Conservation (phyloP, 2,797 vertebrate species). For the Rhabdomys pumilio region DNA sequence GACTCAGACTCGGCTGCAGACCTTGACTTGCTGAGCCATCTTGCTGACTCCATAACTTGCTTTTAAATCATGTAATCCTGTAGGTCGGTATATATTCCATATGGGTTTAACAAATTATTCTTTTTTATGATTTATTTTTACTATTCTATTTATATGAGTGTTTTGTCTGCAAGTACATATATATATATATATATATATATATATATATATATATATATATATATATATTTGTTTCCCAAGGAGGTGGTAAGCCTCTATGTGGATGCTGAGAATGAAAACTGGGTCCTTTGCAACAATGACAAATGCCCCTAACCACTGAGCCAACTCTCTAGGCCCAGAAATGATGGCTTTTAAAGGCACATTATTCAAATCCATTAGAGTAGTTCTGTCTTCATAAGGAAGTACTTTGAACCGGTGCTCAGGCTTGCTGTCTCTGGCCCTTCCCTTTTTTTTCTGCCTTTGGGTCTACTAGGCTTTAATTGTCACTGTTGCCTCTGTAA, state of each 20-base stretch:
- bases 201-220: background rate
- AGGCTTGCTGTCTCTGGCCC: background rate
- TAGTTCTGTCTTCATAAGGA: background rate
- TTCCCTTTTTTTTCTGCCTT: background rate
- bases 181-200: background rate
- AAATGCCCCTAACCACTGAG: background rate
- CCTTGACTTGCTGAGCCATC: background rate
- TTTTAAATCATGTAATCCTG: background rate
- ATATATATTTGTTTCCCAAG: background rate
- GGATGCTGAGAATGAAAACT: background rate
- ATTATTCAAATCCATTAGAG: conserved; percentile 1
- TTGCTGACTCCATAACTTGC: background rate
- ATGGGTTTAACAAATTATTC: conserved; percentile 22
- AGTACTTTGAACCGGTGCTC: background rate
- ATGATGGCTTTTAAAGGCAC: background rate
- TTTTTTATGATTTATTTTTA: background rate
- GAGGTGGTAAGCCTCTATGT: background rate
- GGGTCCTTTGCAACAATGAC: background rate
- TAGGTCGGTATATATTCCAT: background rate
- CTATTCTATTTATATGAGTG: background rate
- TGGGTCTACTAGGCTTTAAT: conserved; percentile 17
- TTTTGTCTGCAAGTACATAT: background rate
- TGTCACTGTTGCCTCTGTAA: background rate
- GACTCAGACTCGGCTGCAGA: background rate
- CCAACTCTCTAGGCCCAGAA: background rate